phyloP scores from a whole-genome alignment of 2,888 invertebrate species.

The Limnephilus auricula region DNA sequence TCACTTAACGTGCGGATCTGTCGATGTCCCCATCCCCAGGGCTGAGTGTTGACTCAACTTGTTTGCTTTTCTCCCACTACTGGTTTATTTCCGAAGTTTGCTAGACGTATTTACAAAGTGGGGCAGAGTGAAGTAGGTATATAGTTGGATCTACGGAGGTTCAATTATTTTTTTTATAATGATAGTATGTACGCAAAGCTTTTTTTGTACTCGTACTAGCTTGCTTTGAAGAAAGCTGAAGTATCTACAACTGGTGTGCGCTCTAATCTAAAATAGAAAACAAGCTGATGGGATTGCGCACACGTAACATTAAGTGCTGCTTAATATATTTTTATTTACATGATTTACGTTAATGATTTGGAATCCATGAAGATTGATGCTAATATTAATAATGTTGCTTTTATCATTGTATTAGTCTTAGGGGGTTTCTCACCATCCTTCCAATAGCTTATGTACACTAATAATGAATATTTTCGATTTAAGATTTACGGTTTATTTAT shows the following conservation, averaged over 20 bases:
- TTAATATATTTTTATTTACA: background rate
- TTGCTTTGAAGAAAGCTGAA: background rate
- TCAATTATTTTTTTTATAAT: background rate
- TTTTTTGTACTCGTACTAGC: background rate
- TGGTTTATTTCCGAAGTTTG: background rate
- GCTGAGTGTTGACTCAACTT: constrained; percentile 3
- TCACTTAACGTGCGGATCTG: background rate
- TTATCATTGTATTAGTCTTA: too few species aligned
- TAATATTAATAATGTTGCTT: too few species aligned
- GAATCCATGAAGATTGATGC: too few species aligned
- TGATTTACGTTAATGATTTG: too few species aligned
- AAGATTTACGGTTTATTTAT: too few species aligned
- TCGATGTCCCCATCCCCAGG: background rate
- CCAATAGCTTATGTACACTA: too few species aligned
- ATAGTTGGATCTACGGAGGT: background rate
- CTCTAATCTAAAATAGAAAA: background rate
- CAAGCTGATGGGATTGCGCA: background rate
- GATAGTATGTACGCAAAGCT: background rate
- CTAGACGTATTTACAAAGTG: background rate
- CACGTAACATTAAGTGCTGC: background rate
- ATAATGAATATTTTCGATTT: too few species aligned
- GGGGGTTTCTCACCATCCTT: too few species aligned
- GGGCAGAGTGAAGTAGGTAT: background rate
- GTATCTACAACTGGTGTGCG: background rate
- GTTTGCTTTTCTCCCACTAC: background rate